These are phyloP conservation scores for Cordylochernes scorpioides DNA, from an alignment of 2,888 invertebrate species.

Conservation along the genomic window DNA sequence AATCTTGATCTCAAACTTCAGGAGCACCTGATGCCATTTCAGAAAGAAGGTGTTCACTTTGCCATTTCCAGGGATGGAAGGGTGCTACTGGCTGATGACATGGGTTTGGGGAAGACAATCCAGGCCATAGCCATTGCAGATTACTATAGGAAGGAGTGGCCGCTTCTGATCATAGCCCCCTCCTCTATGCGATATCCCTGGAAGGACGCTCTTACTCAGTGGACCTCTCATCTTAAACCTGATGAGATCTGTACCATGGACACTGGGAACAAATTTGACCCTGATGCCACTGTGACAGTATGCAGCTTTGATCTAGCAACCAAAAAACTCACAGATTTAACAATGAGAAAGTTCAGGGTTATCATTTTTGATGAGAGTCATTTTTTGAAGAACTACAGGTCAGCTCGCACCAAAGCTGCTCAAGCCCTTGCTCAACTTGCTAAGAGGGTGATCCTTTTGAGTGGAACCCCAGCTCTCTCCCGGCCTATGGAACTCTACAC, in stretches of 20 bases:
- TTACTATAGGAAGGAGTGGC: conserved; percentile 73
- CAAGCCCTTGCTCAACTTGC: conserved; percentile 30
- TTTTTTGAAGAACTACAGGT: conserved; percentile 52
- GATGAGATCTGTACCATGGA: conserved; percentile 40
- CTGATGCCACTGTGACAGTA: conserved; percentile 48
- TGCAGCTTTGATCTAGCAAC: conserved; percentile 65
- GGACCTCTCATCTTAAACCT: conserved; percentile 43
- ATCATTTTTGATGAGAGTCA: conserved; percentile 61
- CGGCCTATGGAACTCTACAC: conserved; percentile 65
- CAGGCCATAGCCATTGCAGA: conserved; percentile 69
- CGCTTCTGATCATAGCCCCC: conserved; percentile 65
- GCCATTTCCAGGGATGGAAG: conserved; percentile 53
- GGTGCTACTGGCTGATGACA: conserved; percentile 78
- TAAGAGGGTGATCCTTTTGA: conserved; percentile 44
- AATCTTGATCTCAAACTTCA: conserved; percentile 40
- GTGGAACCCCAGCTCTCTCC: conserved; percentile 82
- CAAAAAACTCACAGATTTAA: conserved; percentile 30
- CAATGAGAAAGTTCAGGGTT: conserved; percentile 34
- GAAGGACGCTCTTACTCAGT: conserved; percentile 43
- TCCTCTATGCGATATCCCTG: conserved; percentile 61
- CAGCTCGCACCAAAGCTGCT: conserved; percentile 26
- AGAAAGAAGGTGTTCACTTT: conserved; percentile 64
- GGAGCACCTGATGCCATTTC: conserved; percentile 52
- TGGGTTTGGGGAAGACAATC: conserved; percentile 88
- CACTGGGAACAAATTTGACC: no score